Base-by-base conservation (phyloP, 2,888 invertebrate genomes). In the Erebia aethiops region DNA sequence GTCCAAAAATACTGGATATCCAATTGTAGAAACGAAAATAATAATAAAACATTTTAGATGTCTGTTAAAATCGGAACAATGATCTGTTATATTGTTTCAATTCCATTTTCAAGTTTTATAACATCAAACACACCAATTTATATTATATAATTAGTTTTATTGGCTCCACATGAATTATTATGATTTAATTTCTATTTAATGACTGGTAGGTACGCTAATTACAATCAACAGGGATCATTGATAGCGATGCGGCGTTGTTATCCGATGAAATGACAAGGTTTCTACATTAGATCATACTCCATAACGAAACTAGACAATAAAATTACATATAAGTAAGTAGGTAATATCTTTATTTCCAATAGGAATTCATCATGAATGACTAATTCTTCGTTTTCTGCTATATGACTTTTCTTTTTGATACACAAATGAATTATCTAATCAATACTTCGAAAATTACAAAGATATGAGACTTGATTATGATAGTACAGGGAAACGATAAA, bases 21-120 rank as follows among this genome's bases (percentile, higher is more conserved):
- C 74, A 79, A 61, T 81, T 81, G 57, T 80, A 83, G 64, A 76
- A 56, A 18, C 78, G 73, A 49, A 85, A 79, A 72, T 83, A 79
- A 46, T 77, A 70, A 67, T 84, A 83, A 74, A 85, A 79, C 84
- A 83, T 86, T 69, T 70, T 78, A 18, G 51, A 46, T 3, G 67
- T 61, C 54, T 16, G 10, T 10, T 41, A 35, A 18, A 1, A 21
- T 56, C 9, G 7, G n/a, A n/a, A 46, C 21, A 62, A 49, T 46
- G 46, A 18, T 21, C 18, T 43, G 7, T 11, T 43, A 18, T 43
- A 58, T 46, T 43, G 8, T n/a, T 43, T 43, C 16, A 11, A n/a
- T 60, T 43, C n/a, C 43, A 61, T 18, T 61, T 16, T n/a, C 11
- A 46, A 16, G 10, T 61, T 61, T 46, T 61, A 61, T 8, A 14